Base-by-base conservation (phyloP, 2,113 vertebrate species). In the Peromyscus californicus region DNA sequence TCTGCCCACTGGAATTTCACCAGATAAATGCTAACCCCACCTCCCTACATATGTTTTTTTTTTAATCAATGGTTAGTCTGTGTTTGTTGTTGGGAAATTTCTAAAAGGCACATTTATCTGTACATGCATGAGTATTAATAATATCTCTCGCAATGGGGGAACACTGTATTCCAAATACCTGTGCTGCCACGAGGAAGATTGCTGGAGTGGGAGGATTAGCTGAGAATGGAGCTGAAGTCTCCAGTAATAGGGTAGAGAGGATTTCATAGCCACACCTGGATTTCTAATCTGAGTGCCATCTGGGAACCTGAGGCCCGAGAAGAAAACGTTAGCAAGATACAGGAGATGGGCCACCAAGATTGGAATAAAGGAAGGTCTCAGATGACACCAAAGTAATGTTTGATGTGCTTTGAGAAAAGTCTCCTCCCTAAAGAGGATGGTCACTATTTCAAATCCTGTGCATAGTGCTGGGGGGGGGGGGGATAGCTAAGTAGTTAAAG, bases 1-100 rank as follows among this genome's bases (percentile, higher is more conserved):
- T 97, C 95, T 96, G 63, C 79, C 97, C 98, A 85, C 95, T 98
- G 95, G 97, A 98, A 96, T 98, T 98, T 95, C 97, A 97, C 91
- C 90, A 91, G 91, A 97, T 97, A 98, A 98, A 98, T 75, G 74
- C 76, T 93, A 98, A 96, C 48, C 72, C 91, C 78, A 80, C 69
- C 82, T 72, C 80, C 36, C 75, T 89, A 69, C 42, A 57, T 78
- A 91, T 91, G 87, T 93, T 72, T n/a, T 91, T 79, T 39, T 92
- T 70, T 19, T 51, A 89, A 76, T 79, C 91, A 36, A 75, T 87
- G 51, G 5, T n/a, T 90, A 33, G 42, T 91, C 75, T 95, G 70
- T 92, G 54, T 85, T 79, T 79, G 31, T 88, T 82, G 48, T 69
- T 24, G 33, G 26, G n/a, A 82, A 76, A 26, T 88, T 92, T 85